phyloP scores from a whole-genome alignment of 2,888 invertebrate genomes.

The Dryocosmus kuriphilus region DNA sequence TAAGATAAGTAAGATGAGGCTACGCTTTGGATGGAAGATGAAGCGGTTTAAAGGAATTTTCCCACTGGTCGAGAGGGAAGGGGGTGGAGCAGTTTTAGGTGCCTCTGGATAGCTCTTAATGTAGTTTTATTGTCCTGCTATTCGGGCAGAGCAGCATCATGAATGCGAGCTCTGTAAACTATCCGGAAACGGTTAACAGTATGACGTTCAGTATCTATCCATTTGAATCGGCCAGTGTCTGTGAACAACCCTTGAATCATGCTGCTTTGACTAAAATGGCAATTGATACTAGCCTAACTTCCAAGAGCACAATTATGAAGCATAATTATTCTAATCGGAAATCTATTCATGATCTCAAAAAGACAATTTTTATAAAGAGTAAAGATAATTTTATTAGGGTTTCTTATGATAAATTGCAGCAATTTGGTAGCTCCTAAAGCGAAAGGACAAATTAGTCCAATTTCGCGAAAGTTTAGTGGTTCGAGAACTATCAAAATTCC shows the following conservation, averaged over 20 bases:
- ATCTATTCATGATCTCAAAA: neutral
- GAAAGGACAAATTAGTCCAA: neutral
- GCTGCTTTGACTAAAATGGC: constrained; percentile 43
- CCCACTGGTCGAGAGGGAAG: neutral
- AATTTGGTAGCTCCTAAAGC: neutral
- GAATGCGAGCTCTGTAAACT: constrained; percentile 74
- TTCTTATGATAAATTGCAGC: neutral
- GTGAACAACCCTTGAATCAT: constrained; percentile 47
- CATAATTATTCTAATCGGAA: neutral
- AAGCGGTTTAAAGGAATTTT: constrained; percentile 23
- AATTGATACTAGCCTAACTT: constrained; percentile 8
- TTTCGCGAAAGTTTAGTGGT: constrained; percentile 20
- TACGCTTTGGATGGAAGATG: neutral
- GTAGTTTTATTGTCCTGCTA: constrained; percentile 70
- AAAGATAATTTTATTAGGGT: no score
- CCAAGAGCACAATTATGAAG: neutral
- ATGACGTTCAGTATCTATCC: constrained; percentile 67
- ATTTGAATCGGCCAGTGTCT: constrained; percentile 44
- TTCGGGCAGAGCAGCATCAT: constrained; percentile 61
- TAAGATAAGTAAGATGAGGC: constrained; percentile 52
- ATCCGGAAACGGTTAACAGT: constrained; percentile 75
- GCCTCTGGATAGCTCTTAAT: constrained; percentile 66
- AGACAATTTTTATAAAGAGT: neutral
- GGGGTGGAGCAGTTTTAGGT: constrained; percentile 61
- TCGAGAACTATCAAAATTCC: constrained; percentile 31